Evolutionary conservation across 35 echinoderm and acorn worm genomes (phyloP).

Genomic region (Heliocidaris tuberculata): DNA sequence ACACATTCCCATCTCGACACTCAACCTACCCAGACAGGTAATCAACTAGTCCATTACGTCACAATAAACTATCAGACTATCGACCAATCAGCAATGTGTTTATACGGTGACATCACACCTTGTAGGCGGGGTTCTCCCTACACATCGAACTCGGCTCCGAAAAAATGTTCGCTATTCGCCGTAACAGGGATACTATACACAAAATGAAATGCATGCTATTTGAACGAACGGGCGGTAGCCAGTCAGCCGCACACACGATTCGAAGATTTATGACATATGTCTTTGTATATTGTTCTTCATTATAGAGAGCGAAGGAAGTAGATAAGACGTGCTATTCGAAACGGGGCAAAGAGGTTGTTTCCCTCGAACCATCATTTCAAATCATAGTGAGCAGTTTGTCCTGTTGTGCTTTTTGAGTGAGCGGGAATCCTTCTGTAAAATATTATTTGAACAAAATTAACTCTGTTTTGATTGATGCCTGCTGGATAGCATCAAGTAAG

Average conservation of each 20-base stretch:
- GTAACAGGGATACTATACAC: neutral
- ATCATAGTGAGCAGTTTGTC: neutral
- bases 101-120: neutral
- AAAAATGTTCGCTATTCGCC: neutral
- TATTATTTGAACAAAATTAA: neutral
- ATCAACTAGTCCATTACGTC: neutral
- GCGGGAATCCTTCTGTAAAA: no score
- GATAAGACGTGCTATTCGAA: neutral
- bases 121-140: neutral
- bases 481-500: no score
- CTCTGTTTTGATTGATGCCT: neutral
- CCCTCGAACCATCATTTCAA: neutral
- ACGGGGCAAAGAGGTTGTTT: neutral
- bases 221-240: neutral
- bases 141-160: neutral
- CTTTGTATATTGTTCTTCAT: no score
- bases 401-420: neutral
- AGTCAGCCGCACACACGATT: neutral
- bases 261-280: neutral
- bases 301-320: neutral
- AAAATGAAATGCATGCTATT: neutral
- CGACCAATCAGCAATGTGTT: neutral
- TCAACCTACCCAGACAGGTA: neutral
- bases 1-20: no score
- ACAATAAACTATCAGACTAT: neutral